phyloP scores from a whole-genome alignment of 1,140 invertebrate genomes.

The Antheraea mylitta region DNA sequence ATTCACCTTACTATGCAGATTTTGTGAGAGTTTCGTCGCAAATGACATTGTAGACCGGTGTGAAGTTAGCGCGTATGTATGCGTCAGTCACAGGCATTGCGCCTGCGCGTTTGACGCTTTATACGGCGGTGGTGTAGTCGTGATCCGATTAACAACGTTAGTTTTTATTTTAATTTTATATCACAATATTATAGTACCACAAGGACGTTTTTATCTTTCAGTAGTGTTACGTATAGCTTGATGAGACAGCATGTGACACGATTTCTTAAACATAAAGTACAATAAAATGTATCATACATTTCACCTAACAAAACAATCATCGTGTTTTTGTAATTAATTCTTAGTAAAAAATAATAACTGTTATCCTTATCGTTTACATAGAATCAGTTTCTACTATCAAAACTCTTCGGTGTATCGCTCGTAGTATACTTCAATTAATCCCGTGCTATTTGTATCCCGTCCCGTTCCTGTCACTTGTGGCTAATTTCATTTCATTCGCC shows the following conservation, averaged over 20 bases:
- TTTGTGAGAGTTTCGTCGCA: constrained; percentile 21
- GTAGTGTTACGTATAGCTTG: constrained; percentile 43
- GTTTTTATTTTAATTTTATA: constrained; percentile 50
- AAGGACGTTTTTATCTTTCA: constrained; percentile 18
- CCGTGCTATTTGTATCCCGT: constrained; percentile 62
- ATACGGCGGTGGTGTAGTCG: constrained; percentile 74
- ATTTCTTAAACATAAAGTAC: constrained; percentile 19
- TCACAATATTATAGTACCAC: constrained; percentile 29
- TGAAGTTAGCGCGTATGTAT: constrained; percentile 70
- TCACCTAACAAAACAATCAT: constrained; percentile 5
- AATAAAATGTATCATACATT: constrained; percentile 22
- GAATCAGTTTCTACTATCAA: constrained; percentile 28
- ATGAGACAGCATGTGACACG: constrained; percentile 33
- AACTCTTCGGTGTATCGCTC: constrained; percentile 32
- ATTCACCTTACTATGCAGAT: constrained; percentile 17
- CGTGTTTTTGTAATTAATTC: neutral
- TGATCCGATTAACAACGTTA: constrained; percentile 78
- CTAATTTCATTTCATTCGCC: constrained; percentile 51
- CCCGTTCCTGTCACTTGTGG: constrained; percentile 48
- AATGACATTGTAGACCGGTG: constrained; percentile 35
- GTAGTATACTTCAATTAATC: constrained; percentile 61
- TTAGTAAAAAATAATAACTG: constrained; percentile 6
- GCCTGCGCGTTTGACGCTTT: constrained; percentile 74
- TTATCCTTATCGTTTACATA: neutral
- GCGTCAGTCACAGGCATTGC: constrained; percentile 72